Base-by-base conservation (phyloP, 2,113 vertebrate species). In the Piprites chloris region DNA sequence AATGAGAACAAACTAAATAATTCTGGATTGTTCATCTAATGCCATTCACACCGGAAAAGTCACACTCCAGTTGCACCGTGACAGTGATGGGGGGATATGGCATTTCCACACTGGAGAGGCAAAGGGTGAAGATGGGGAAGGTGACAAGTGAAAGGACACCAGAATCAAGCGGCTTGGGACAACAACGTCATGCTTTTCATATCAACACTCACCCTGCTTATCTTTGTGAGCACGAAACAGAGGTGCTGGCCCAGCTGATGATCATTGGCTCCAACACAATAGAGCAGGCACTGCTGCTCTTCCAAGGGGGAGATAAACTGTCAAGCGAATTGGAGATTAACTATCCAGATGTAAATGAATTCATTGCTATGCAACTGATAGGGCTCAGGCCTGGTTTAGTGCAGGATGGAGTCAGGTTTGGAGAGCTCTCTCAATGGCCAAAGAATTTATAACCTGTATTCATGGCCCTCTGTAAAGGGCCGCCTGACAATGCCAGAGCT, bases 401-500 rank as follows among this genome's bases (percentile, higher is more conserved):
- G 94, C 89, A 91, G 96, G 95, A 96, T 92, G 90, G 94, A 97
- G 97, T 96, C 89, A 90, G 96, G 96, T 95, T 90, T 97, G 94
- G 92, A 95, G 87, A 91, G 85, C 75, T 61, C 65, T 84, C 85
- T 96, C 92, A 96, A 97, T 90, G 86, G 96, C 74, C 79, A 79
- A 93, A 96, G 96, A 96, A 98, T 98, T 97, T 97, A 97, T 96
- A 95, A 97, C 97, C 89, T 85, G 93, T 95, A 96, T 97, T 97
- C 95, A 97, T 94, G 95, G 90, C 87, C 41, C 74, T 84, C 91
- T 96, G 87, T 87, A 95, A 96, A 97, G 83, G 65, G 74, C 56
- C 7, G 49, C 58, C 76, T 72, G 79, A 97, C 96, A 97, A 97
- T 96, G 95, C 49, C 33, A 67, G 69, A 9, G 35, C 93, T 95